Evolutionary conservation across 1,140 invertebrate species (phyloP).

Genomic region (Bombus confusus): DNA sequence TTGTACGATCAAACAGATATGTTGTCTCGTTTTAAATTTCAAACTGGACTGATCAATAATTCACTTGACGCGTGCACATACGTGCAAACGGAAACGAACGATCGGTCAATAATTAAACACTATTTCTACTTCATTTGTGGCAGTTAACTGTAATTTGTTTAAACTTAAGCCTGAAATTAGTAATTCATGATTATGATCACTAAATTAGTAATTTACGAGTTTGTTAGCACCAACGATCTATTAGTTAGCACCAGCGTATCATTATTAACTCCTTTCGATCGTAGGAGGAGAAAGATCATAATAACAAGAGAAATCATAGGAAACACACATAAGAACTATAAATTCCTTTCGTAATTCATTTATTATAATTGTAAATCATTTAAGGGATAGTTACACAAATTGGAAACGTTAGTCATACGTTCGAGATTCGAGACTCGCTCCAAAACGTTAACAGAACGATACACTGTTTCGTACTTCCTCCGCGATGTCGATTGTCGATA

Average conservation of each 20-base stretch:
- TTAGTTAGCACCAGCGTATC: too few species aligned
- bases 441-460: slow-evolving; percentile 52
- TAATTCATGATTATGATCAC: background rate
- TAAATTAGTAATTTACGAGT: background rate
- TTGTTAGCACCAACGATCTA: background rate
- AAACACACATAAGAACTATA: background rate
- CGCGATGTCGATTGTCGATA: slow-evolving; percentile 46
- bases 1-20: slow-evolving; percentile 30
- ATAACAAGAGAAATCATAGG: background rate
- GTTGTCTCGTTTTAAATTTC: slow-evolving; percentile 22
- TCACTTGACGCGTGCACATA: background rate
- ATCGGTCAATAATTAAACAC: background rate
- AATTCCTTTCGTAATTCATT: slow-evolving; percentile 49
- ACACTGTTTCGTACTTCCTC: slow-evolving; percentile 36
- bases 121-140: background rate
- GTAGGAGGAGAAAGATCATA: too few species aligned
- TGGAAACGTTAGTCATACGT: slow-evolving; percentile 59
- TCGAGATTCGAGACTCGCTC: slow-evolving; percentile 40
- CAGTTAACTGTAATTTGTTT: background rate
- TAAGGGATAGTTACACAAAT: slow-evolving; percentile 62
- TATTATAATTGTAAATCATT: slow-evolving; percentile 66
- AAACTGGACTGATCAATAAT: slow-evolving; percentile 24
- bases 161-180: background rate
- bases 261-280: too few species aligned
- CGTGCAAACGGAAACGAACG: background rate